Conservation (phyloP, 2,797 vertebrate species). For the Peromyscus eremicus region DNA sequence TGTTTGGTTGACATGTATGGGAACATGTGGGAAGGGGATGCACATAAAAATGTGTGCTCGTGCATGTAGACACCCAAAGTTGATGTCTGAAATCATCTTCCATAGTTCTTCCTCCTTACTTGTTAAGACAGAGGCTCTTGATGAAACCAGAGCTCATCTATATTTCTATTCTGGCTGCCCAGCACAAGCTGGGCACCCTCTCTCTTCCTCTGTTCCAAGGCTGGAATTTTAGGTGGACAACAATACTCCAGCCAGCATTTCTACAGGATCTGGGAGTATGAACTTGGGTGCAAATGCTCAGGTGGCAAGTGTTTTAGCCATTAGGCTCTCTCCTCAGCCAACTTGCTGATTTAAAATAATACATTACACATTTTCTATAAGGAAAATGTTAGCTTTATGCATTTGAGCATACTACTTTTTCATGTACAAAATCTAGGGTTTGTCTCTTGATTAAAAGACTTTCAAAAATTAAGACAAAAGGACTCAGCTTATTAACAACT, state of each 20-base stretch:
- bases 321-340: background rate
- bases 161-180: background rate
- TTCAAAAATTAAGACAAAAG: background rate
- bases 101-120: background rate
- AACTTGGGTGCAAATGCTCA: background rate
- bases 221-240: background rate
- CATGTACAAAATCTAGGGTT: constrained; percentile 9
- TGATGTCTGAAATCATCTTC: background rate
- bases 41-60: background rate
- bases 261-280: background rate
- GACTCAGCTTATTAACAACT: background rate
- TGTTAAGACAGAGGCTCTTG: background rate
- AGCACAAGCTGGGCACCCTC: background rate
- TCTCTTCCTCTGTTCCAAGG: background rate
- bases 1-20: background rate
- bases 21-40: background rate
- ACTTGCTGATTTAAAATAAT: background rate
- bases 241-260: background rate
- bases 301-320: too few species aligned
- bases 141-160: background rate
- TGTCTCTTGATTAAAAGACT: background rate
- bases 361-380: background rate
- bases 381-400: background rate
- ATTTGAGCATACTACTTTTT: constrained; percentile 32
- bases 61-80: background rate